These are phyloP conservation scores for Spinibarbus caldwelli DNA, from an alignment of 2,797 vertebrate species.

Conservation along the genomic window DNA sequence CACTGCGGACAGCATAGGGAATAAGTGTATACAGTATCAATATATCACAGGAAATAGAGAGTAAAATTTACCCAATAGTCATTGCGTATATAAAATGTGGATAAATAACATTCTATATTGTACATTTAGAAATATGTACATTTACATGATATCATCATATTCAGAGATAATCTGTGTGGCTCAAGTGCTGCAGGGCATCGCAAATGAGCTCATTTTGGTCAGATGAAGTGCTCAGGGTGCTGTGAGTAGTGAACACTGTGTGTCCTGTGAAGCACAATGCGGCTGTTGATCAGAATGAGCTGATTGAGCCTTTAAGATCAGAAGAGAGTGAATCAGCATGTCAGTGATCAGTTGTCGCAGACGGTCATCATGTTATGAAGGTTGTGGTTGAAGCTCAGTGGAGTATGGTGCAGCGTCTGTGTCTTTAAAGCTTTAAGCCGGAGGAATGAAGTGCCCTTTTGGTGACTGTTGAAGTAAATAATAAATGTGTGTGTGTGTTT, in stretches of 20 bases:
- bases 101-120: not conserved
- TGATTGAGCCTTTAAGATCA: conserved; percentile 3
- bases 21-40: no score
- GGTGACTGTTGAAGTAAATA: conserved; percentile 29
- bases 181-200: not conserved
- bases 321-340: not conserved
- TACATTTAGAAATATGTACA: not conserved
- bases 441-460: conserved; percentile 28
- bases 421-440: conserved; percentile 2
- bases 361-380: not conserved
- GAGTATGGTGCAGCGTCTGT: not conserved
- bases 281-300: not conserved
- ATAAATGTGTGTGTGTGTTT: conserved; percentile 7
- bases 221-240: not conserved
- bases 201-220: not conserved
- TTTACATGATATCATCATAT: not conserved
- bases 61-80: not conserved
- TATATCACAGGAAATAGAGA: no score
- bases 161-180: not conserved
- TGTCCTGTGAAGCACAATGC: not conserved
- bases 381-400: not conserved
- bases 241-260: not conserved
- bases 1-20: no score
- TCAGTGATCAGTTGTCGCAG: not conserved
- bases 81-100: not conserved